Base-by-base conservation (phyloP, 1,140 invertebrate species). In the Spodoptera frugiperda region DNA sequence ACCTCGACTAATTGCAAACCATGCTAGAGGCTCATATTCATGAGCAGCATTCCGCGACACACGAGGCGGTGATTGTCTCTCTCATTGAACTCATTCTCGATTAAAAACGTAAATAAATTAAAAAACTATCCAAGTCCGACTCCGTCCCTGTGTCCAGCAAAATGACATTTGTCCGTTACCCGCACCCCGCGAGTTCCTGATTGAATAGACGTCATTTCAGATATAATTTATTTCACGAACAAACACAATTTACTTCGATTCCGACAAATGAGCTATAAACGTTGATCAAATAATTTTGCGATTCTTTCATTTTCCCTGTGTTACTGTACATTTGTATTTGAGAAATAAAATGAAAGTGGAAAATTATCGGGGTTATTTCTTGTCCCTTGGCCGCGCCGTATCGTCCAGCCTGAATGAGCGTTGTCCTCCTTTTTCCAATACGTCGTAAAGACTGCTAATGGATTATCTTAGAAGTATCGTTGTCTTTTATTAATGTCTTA, bases 241-340 rank as follows among this genome's bases (percentile, higher is more conserved):
- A 71, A 71, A 71, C 19, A 71, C 68, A 55, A 71, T 71, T 71
- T 71, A 19, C 51, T 71, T 39, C 67, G 48, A 70, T 71, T 55
- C 17, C 11, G 11, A 19, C 30, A 55, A 71, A 71, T 55, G 68
- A 46, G 53, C 53, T 71, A 71, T 39, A 10, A 39, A 71, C 44
- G 6, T 21, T 44, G 15, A 51, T 54, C 53, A 44, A 71, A 57
- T 71, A 54, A 51, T 53, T 5, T 21, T 10, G 48, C 63, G 30
- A 55, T 68, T 71, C 33, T 21, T 3, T 55, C 68, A 21, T 55
- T 14, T 49, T 67, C 6, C 19, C 19, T 63, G 33, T 14, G 33
- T 39, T 3, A 4, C 4, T 1, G 48, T 51, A 51, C 11, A 67
- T 48, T 46, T 49, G 39, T 25, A 46, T n/a, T 49, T 67, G 14